These are phyloP conservation scores for Saccostrea echinata DNA, from an alignment of 1,140 invertebrate species.

Conservation along the genomic window DNA sequence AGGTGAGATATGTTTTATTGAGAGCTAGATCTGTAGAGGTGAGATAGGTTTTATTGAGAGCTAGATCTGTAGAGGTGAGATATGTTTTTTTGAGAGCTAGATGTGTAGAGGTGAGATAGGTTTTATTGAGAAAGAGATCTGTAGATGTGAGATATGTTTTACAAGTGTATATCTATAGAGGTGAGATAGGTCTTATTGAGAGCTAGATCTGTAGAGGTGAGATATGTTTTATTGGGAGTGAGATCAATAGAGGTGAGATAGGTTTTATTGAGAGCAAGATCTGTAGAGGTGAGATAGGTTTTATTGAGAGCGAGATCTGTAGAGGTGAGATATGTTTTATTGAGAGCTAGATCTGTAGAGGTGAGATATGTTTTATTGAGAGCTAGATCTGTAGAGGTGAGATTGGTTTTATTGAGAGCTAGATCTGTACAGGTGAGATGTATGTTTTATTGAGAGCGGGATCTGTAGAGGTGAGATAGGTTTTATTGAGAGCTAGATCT, in stretches of 20 bases:
- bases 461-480: conserved; percentile 70
- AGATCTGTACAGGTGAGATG: conserved; percentile 71
- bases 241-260: conserved; percentile 71
- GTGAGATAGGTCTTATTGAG: no score
- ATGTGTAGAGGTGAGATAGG: conserved; percentile 70
- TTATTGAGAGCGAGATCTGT: conserved; percentile 70
- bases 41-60: no score
- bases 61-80: conserved; percentile 71
- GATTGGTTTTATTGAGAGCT: no score
- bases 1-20: no score
- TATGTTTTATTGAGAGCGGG: conserved; percentile 71
- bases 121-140: conserved; percentile 70
- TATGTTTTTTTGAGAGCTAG: conserved; percentile 73
- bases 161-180: no score
- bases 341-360: conserved; percentile 70
- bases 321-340: conserved; percentile 71
- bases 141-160: conserved; percentile 72
- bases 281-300: conserved; percentile 72
- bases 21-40: conserved; percentile 71
- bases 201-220: conserved; percentile 70
- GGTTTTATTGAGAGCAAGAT: conserved; percentile 70
- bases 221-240: no score
- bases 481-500: conserved; percentile 70
- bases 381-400: conserved; percentile 70
- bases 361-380: no score